These are phyloP conservation scores for Sarcophaga rosellei DNA, from an alignment of 2,888 invertebrate genomes.

Conservation along the genomic window DNA sequence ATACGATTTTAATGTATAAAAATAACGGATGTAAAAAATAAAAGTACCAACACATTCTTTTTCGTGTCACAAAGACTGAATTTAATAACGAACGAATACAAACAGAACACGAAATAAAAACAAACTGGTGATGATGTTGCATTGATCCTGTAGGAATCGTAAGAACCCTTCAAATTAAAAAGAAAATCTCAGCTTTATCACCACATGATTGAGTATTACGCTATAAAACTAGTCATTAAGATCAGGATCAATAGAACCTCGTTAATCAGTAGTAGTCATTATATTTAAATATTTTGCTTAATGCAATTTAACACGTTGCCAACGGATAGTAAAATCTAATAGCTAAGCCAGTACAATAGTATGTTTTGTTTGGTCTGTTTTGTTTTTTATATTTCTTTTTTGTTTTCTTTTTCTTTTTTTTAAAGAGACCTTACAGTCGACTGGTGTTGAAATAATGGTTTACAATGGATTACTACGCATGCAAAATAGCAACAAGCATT, in stretches of 20 bases:
- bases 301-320: neutral
- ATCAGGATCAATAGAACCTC: too few species aligned
- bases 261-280: too few species aligned
- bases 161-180: neutral
- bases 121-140: neutral
- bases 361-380: neutral
- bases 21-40: conserved; percentile 41
- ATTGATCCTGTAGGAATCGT: neutral
- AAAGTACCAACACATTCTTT: neutral
- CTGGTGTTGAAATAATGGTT: conserved; percentile 40
- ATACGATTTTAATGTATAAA: conserved; percentile 25
- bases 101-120: neutral
- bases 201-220: too few species aligned
- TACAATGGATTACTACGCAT: conserved; percentile 4
- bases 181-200: neutral
- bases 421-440: neutral
- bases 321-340: neutral
- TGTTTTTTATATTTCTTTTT: too few species aligned
- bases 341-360: neutral
- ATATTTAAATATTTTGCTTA: neutral
- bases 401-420: too few species aligned
- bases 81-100: neutral
- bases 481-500: conserved; percentile 1
- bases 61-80: neutral
- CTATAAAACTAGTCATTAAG: too few species aligned